phyloP scores from a whole-genome alignment of 2,888 invertebrate genomes.

The Willowsia nigromaculata region DNA sequence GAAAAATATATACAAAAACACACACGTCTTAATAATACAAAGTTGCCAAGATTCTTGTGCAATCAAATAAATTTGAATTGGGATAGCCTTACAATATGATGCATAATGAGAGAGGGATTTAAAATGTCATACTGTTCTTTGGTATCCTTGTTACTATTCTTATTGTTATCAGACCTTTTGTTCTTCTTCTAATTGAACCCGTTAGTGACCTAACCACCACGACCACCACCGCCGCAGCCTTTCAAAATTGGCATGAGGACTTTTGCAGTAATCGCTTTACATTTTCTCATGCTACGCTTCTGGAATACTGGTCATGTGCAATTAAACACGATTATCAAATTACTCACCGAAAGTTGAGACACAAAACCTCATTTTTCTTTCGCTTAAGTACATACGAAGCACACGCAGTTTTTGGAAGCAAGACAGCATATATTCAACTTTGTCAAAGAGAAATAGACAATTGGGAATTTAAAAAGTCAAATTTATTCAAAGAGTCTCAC shows the following conservation, averaged over 20 bases:
- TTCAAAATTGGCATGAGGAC: too few species aligned
- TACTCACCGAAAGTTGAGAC: not conserved
- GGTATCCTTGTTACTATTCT: not conserved
- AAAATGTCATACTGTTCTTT: not conserved
- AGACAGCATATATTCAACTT: too few species aligned
- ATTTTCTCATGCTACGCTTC: not conserved
- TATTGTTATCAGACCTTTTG: not conserved
- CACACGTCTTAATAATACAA: not conserved
- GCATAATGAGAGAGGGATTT: not conserved
- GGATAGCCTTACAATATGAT: not conserved
- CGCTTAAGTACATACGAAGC: not conserved
- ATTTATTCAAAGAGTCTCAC: too few species aligned
- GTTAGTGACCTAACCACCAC: not conserved
- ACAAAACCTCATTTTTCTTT: not conserved
- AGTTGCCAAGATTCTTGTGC: not conserved
- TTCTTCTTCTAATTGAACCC: not conserved
- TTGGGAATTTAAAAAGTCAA: too few species aligned
- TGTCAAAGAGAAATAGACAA: too few species aligned
- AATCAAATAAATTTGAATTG: not conserved
- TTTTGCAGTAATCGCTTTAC: not conserved
- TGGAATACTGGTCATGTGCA: constrained; percentile 9
- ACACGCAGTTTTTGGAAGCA: not conserved
- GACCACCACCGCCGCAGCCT: not conserved
- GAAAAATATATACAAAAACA: not conserved
- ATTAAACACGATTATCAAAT: constrained; percentile 20